Percentiles rank a stretch among this genome's conserved stretches.
Evolutionary conservation across 2,888 invertebrate genomes (phyloP).

Genomic region (Epicampocera succincta): DNA sequence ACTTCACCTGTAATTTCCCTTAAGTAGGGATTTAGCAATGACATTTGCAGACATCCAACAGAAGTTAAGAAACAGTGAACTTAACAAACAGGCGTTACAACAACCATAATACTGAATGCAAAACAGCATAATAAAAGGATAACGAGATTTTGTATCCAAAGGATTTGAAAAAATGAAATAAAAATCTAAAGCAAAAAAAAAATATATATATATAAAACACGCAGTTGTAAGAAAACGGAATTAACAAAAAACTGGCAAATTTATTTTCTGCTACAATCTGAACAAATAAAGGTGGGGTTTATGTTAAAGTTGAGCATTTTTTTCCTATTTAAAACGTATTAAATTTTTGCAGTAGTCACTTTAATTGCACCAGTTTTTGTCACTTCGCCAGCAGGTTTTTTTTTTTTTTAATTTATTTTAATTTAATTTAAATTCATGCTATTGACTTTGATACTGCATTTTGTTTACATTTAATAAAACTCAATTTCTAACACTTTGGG

Average conservation of each 20-base stretch:
- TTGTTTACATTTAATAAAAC: too few relatives aligned
- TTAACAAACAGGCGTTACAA: slow-evolving; percentile 24
- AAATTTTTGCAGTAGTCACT: too few relatives aligned
- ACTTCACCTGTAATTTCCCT: background rate
- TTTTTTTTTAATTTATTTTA: too few relatives aligned
- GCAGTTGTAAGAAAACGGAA: background rate
- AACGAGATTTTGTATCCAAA: slow-evolving; percentile 41
- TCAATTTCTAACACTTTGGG: too few relatives aligned
- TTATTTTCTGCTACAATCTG: background rate
- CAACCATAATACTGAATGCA: slow-evolving; percentile 55
- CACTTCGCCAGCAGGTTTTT: too few relatives aligned
- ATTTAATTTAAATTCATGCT: too few relatives aligned
- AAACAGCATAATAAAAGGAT: slow-evolving; percentile 58
- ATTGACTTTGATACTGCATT: too few relatives aligned
- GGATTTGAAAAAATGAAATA: slow-evolving; percentile 8
- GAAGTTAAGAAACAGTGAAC: slow-evolving; percentile 1
- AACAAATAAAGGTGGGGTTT: slow-evolving; percentile 27
- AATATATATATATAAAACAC: slow-evolving; percentile 4
- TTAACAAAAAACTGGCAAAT: background rate
- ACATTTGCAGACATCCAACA: slow-evolving; percentile 34
- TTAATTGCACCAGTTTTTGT: too few relatives aligned
- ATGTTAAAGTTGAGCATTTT: background rate
- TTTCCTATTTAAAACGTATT: background rate
- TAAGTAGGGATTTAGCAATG: background rate
- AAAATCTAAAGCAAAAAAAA: background rate